phyloP scores from a whole-genome alignment of 1,140 invertebrate genomes.

The Drosophila teissieri region DNA sequence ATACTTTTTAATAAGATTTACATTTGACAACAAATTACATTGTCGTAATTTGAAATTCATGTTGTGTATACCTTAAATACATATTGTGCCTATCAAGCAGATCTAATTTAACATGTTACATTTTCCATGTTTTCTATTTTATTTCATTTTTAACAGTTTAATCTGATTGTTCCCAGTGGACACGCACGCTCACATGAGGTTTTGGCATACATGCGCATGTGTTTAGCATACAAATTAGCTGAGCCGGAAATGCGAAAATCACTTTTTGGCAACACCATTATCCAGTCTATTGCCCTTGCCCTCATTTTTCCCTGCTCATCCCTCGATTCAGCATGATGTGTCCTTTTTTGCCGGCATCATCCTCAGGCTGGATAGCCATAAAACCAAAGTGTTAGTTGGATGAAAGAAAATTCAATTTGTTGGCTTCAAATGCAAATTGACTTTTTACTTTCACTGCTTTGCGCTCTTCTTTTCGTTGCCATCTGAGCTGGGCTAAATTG shows the following conservation, averaged over 20 bases:
- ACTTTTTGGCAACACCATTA: slow-evolving; percentile 74
- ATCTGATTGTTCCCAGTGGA: background rate
- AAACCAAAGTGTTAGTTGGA: slow-evolving; percentile 67
- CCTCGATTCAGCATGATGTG: slow-evolving; percentile 41
- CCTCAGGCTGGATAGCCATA: slow-evolving; percentile 45
- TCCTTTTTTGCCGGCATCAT: slow-evolving; percentile 32
- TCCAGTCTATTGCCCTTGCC: slow-evolving; percentile 64
- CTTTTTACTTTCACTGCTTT: slow-evolving; percentile 43
- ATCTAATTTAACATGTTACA: too few species aligned
- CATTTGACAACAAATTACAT: too few species aligned
- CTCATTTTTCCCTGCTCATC: slow-evolving; percentile 10
- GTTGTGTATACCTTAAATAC: too few species aligned
- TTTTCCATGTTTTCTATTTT: too few species aligned
- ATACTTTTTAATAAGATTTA: too few species aligned
- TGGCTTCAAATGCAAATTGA: slow-evolving; percentile 62
- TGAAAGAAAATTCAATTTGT: slow-evolving; percentile 70
- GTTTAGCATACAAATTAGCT: slow-evolving; percentile 82
- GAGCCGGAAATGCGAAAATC: slow-evolving; percentile 76
- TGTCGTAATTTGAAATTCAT: too few species aligned
- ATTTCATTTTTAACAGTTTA: background rate
- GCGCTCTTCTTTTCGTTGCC: slow-evolving; percentile 15
- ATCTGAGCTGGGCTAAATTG: slow-evolving; percentile 36
- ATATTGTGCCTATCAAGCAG: too few species aligned
- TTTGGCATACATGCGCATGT: slow-evolving; percentile 43
- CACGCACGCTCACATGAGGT: slow-evolving; percentile 29